phyloP scores from a whole-genome alignment of 92 coral and sea anemone genomes.

The Epizoanthus illoricatus region DNA sequence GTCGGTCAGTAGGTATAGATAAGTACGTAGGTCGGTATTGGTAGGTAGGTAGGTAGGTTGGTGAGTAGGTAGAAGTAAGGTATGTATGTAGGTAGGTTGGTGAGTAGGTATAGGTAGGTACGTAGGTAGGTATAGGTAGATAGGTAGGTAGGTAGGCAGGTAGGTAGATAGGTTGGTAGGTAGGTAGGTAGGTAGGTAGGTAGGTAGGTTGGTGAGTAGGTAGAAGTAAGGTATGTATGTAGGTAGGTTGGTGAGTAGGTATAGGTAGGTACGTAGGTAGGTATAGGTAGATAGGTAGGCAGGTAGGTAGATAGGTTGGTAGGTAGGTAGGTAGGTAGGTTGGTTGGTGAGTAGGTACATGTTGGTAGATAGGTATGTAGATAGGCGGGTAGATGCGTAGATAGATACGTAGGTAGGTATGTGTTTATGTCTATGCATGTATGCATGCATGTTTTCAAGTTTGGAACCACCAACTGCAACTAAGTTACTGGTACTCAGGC shows the following conservation, averaged over 20 bases:
- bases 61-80: no score
- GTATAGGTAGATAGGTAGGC: no score
- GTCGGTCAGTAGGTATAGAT: background rate
- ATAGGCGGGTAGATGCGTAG: background rate
- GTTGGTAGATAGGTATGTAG: no score
- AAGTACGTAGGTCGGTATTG: background rate
- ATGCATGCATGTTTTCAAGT: no score
- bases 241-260: background rate
- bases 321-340: background rate
- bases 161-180: background rate
- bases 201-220: background rate
- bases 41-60: background rate
- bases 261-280: background rate
- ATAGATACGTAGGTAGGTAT: no score
- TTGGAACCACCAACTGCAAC: background rate
- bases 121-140: background rate
- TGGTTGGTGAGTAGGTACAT: background rate
- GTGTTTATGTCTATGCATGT: no score
- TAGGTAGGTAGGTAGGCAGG: background rate
- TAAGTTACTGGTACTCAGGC: constrained; percentile 38
- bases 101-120: no score
- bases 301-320: no score
- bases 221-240: no score
- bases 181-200: background rate
- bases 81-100: no score